phyloP scores from a whole-genome alignment of 2,888 invertebrate genomes.

The Callimorpha dominula region DNA sequence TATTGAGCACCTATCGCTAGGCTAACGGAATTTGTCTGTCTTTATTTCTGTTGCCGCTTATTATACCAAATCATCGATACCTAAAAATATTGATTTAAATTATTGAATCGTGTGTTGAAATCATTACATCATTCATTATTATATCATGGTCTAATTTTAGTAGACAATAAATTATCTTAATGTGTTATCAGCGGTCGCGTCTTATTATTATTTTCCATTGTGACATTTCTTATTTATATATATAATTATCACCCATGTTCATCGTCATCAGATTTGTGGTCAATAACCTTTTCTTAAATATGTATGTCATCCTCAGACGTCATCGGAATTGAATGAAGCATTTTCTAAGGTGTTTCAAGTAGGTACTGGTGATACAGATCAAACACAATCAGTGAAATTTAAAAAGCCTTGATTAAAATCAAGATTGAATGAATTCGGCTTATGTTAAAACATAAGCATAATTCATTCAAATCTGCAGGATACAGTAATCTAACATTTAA shows the following conservation, averaged over 20 bases:
- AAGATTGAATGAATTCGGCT: too few species aligned
- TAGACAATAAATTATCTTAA: neutral
- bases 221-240: constrained; percentile 8
- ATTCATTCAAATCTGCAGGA: too few species aligned
- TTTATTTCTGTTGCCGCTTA: neutral
- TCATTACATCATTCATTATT: neutral
- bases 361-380: too few species aligned
- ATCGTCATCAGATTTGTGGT: neutral
- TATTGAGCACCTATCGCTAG: too few species aligned
- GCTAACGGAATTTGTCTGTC: too few species aligned
- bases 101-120: neutral
- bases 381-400: too few species aligned
- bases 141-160: neutral
- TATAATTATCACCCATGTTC: neutral
- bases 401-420: too few species aligned
- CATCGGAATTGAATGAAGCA: too few species aligned
- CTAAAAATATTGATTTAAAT: neutral
- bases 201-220: neutral
- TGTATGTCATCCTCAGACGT: neutral
- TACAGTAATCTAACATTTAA: too few species aligned
- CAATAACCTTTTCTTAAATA: constrained; percentile 1
- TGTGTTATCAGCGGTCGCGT: constrained; percentile 11
- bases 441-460: too few species aligned
- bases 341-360: too few species aligned
- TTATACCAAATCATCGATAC: neutral